Evolutionary conservation across 2,888 invertebrate genomes (phyloP).

Genomic region (Sericinus montela): DNA sequence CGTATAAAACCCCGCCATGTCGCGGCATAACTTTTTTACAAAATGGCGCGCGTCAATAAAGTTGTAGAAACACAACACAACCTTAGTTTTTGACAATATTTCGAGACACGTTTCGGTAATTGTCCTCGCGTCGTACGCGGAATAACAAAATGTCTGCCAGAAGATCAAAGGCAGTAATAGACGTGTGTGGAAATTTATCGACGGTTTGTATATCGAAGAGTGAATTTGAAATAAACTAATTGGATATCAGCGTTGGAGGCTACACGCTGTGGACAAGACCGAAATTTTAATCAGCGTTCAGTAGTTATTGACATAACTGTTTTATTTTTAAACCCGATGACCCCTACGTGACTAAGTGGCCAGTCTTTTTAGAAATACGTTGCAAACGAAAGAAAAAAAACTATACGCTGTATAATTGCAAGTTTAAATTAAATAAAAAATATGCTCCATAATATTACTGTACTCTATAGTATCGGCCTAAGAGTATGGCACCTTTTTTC

Average conservation of each 20-base stretch:
- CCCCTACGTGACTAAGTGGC: conserved; percentile 20
- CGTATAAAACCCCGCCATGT: conserved; percentile 20
- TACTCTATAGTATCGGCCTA: no score
- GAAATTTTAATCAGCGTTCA: conserved; percentile 49
- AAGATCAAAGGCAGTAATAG: conserved; percentile 75
- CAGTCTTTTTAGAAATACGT: background rate
- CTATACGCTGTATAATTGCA: no score
- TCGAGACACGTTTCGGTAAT: conserved; percentile 70
- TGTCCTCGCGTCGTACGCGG: conserved; percentile 56
- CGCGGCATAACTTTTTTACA: conserved; percentile 29
- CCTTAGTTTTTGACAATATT: conserved; percentile 61
- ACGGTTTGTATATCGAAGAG: conserved; percentile 54
- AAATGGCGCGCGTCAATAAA: conserved; percentile 42
- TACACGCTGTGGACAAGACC: conserved; percentile 35
- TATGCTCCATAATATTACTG: no score
- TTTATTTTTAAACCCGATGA: conserved; percentile 34
- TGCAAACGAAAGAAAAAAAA: background rate
- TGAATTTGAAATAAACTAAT: conserved; percentile 57
- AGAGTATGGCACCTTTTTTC: no score
- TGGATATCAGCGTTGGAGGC: conserved; percentile 34
- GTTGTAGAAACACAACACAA: conserved; percentile 30
- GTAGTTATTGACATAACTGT: conserved; percentile 42
- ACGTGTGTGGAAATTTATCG: conserved; percentile 74
- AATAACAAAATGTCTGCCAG: conserved; percentile 66
- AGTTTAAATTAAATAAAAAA: conserved; percentile 7